Evolutionary conservation across 2,113 vertebrate genomes (phyloP).

Genomic region (Odontesthes bonariensis): DNA sequence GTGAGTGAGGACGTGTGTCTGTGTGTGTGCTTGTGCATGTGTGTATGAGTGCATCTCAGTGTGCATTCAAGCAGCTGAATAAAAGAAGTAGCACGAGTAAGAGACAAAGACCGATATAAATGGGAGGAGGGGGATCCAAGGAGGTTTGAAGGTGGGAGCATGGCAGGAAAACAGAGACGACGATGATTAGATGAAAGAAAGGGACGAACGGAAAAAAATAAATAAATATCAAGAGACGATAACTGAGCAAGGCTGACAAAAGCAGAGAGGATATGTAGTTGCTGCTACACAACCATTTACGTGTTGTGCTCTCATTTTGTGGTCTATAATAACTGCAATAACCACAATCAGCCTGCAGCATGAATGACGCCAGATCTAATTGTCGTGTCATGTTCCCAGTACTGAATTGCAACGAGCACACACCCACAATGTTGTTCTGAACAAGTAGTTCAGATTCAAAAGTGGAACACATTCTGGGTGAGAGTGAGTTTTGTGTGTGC

Average conservation of each 20-base stretch:
- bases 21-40: constrained; percentile 41
- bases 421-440: constrained; percentile 29
- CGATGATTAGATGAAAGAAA: constrained; percentile 42
- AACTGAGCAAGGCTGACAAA: constrained; percentile 18
- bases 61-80: constrained; percentile 63
- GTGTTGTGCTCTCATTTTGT: constrained; percentile 55
- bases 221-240: constrained; percentile 16
- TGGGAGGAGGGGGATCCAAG: not conserved
- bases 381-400: constrained; percentile 64
- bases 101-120: constrained; percentile 54
- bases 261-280: constrained; percentile 32
- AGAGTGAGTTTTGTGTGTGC: constrained; percentile 24
- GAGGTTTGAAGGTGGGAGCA: constrained; percentile 32
- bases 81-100: constrained; percentile 63
- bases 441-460: constrained; percentile 26
- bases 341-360: constrained; percentile 61
- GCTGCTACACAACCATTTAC: constrained; percentile 48
- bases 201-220: not conserved
- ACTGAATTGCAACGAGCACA: constrained; percentile 43
- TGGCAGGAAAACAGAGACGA: constrained; percentile 30
- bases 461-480: constrained; percentile 23
- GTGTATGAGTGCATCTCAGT: constrained; percentile 25
- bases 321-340: constrained; percentile 69
- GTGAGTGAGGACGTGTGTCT: constrained; percentile 43
- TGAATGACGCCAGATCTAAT: constrained; percentile 63